Evolutionary conservation across 2,113 vertebrate genomes (phyloP), one percentile per base, ranked within the genome.

Genomic region (Thamnophis sirtalis): DNA sequence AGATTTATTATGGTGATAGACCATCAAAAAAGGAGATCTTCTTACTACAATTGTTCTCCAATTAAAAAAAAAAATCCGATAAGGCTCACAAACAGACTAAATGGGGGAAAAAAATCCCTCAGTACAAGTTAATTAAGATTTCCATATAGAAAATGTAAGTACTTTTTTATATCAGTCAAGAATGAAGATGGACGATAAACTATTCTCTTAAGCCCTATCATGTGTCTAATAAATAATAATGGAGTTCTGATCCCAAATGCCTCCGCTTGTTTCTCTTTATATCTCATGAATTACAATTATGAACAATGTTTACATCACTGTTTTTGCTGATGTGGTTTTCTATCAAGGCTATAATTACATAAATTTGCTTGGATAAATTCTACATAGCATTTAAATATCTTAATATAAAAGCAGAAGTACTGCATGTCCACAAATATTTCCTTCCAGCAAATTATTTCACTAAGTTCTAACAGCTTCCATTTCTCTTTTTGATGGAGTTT

Each of bases 41-140:
- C 33, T 21, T 80, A 38, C 6, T 80, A 43, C 33, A 80, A 80
- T 80, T 80, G 17, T 92, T 94, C 93, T 92, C 63, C 92, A 96
- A 95, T 95, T 95, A 94, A 93, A 96, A 94, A 93, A 93, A 97
- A 96, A 96, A 94, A 95, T 95, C 89, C 95, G 93, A 95, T 95
- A 94, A 96, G 95, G 94, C 93, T 94, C 60, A 95, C 86, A 95
- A 96, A 96, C 84, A 95, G 60, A 87, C 93, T 2, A 94, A 94
- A 95, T 94, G 93, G n/a, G n/a, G n/a, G 94, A 89, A 95, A 58
- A 33, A 38, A 94, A 87, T 96, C 48, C 93, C 90, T 93, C 88
- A 95, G 94, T 94, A 89, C 86, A 92, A 95, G 95, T 93, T 93
- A 94, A 93, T 96, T 92, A 94, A 94, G 89, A 87, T 28, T 96